phyloP scores from a whole-genome alignment of 2,113 vertebrate genomes.

The Plestiodon gilberti region DNA sequence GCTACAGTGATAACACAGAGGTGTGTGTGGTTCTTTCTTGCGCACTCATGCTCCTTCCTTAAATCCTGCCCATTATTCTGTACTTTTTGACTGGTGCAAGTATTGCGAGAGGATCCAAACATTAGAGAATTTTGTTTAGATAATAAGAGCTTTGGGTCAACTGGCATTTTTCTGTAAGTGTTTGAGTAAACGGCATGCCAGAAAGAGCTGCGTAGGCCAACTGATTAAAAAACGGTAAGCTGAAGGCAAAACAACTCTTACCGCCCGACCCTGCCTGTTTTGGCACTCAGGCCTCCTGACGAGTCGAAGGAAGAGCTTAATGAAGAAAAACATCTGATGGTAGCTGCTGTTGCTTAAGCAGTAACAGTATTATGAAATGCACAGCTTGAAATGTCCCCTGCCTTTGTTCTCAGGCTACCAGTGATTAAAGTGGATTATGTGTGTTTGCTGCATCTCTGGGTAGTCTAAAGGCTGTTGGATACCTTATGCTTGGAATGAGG shows the following conservation, averaged over 20 bases:
- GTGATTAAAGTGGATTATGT: background rate
- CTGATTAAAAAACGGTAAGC: constrained; percentile 59
- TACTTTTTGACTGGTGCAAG: background rate
- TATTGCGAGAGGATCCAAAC: background rate
- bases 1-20: background rate
- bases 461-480: background rate
- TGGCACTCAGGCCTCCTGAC: background rate
- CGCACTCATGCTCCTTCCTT: background rate
- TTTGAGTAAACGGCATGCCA: constrained; percentile 33
- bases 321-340: constrained; percentile 40
- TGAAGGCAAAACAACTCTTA: constrained; percentile 43
- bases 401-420: background rate
- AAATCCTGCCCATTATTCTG: background rate
- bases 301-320: background rate
- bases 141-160: constrained; percentile 50
- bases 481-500: background rate
- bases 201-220: constrained; percentile 40
- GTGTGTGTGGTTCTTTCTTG: background rate
- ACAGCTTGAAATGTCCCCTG: constrained; percentile 7
- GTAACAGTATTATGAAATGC: constrained; percentile 33
- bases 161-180: constrained; percentile 54
- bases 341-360: constrained; percentile 46
- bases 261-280: constrained; percentile 38
- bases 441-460: background rate
- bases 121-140: constrained; percentile 27